Evolutionary conservation across 1,140 invertebrate species (phyloP).

Genomic region (Monochamus saltuarius): DNA sequence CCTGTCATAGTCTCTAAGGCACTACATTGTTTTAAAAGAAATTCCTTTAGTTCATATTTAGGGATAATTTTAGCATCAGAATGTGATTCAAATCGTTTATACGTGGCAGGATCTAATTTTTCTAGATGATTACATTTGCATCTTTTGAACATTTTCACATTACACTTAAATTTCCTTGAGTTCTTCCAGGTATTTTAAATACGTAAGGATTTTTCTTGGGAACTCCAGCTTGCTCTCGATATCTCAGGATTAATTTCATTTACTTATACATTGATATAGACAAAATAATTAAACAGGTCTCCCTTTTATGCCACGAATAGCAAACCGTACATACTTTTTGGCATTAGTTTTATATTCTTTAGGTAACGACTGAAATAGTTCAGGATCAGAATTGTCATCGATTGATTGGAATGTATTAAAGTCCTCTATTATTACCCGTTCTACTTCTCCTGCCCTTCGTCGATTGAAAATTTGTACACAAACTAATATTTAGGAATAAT

Average conservation of each 20-base stretch:
- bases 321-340: slow-evolving; percentile 8
- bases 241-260: slow-evolving; percentile 5
- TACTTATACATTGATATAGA: neutral
- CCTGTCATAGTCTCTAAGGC: too few species aligned
- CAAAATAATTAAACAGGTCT: slow-evolving; percentile 10
- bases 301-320: slow-evolving; percentile 6
- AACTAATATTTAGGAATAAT: neutral
- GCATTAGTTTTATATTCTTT: neutral
- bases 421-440: slow-evolving; percentile 3
- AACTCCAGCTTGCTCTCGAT: slow-evolving; percentile 7
- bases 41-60: neutral
- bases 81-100: neutral
- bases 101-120: neutral
- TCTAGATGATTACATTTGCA: too few species aligned
- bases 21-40: too few species aligned
- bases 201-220: slow-evolving; percentile 11
- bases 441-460: slow-evolving; percentile 18
- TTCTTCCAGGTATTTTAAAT: slow-evolving; percentile 3
- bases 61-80: neutral
- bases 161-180: slow-evolving; percentile 1
- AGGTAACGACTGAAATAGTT: too few species aligned
- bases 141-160: too few species aligned
- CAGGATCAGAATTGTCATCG: slow-evolving; percentile 1
- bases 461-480: neutral
- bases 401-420: slow-evolving; percentile 1